Base-by-base conservation (phyloP, 1,140 invertebrate genomes). In the Hermetia illucens region DNA sequence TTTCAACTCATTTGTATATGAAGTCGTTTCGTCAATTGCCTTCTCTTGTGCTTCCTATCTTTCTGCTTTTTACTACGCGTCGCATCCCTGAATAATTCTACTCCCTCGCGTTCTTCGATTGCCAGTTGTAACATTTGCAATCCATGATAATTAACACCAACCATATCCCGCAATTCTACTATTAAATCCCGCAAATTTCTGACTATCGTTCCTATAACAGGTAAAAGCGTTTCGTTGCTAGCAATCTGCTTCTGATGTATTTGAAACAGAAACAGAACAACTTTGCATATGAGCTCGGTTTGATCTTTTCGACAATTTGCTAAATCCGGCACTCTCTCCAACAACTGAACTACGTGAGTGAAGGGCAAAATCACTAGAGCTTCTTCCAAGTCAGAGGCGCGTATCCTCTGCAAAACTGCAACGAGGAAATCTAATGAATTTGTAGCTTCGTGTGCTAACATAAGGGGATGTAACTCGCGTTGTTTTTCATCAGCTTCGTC, bases 141-240 rank as follows among this genome's bases (percentile, higher is more conserved):
- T 0, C 79, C 88, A 56, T 88, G 79, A 33, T 85, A 59, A 66
- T 97, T 98, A 55, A 80, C 86, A 3, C 89, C 91, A 37, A 91
- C 65, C 34, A 74, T 72, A 63, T 96, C 84, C 74, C 92, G 56
- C 16, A 50, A 38, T 13, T 51, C 41, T 8, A 44, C 38, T 1
- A 58, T 46, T 17, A 50, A 52, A 10, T 35, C 27, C 13, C 53
- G 50, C 1, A 63, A 45, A 31, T 49, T 36, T 4, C 19, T 31
- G 0, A 61, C 43, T 4, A 60, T 43, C 16, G 47, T 46, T 3
- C 48, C 71, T 32, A 94, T 55, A 19, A 77, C 63, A 16, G 78
- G 69, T 30, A 86, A 58, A 35, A 92, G 60, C 27, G 71, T 62
- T 30, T 72, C 61, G 52, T 75, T 80, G 6, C 75, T 70, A 0